Evolutionary conservation across 2,797 vertebrate species (phyloP).

Genomic region (Rhinella marina): DNA sequence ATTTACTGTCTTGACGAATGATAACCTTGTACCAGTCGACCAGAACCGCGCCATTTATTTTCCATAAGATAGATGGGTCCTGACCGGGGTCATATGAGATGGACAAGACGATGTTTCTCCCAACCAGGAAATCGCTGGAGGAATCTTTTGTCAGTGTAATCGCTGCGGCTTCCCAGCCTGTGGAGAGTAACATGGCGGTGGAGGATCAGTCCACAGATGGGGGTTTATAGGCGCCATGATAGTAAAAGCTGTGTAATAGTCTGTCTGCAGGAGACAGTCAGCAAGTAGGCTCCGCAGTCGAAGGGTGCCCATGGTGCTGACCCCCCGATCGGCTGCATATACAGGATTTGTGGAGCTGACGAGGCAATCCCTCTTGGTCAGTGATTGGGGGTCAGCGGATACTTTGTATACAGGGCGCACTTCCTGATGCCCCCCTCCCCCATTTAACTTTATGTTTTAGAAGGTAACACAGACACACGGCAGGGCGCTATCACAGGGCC

Average conservation of each 20-base stretch:
- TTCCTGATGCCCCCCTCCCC: too few species aligned
- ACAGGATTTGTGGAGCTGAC: too few species aligned
- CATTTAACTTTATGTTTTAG: not conserved
- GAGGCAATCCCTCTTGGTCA: too few species aligned
- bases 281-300: too few species aligned
- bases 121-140: not conserved
- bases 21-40: accelerated
- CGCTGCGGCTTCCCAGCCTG: not conserved
- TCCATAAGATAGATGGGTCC: not conserved
- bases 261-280: too few species aligned
- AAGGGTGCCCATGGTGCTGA: too few species aligned
- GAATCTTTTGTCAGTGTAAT: not conserved
- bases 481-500: not conserved
- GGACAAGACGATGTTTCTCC: not conserved
- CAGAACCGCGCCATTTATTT: not conserved
- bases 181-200: not conserved
- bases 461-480: not conserved
- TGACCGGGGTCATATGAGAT: not conserved
- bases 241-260: too few species aligned
- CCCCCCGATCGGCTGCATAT: too few species aligned
- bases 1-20: accelerated
- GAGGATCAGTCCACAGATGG: not conserved
- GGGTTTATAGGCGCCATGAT: too few species aligned
- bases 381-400: too few species aligned
- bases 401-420: too few species aligned